Evolutionary conservation across 2,113 vertebrate species (phyloP).

Genomic region (Conger conger): DNA sequence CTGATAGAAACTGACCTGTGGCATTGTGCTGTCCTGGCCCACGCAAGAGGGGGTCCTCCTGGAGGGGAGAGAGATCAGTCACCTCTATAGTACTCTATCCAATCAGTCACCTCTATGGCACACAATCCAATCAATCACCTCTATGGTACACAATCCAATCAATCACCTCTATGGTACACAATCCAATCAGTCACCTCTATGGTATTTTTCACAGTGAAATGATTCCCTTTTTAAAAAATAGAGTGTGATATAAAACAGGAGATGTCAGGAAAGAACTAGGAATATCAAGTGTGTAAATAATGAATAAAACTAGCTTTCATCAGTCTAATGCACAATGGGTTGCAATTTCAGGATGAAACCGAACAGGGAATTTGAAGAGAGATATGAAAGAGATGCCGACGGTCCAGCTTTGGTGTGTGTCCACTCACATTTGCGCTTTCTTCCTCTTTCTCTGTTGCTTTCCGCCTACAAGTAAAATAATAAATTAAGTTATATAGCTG

Average conservation of each 20-base stretch:
- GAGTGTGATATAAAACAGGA: not conserved
- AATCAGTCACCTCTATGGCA: not conserved
- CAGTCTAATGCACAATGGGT: not conserved
- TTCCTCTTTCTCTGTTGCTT: constrained; percentile 90
- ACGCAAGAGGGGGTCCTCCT: constrained; percentile 89
- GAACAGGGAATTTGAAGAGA: not conserved
- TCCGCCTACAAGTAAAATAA: constrained; percentile 77
- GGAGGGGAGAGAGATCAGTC: constrained; percentile 31
- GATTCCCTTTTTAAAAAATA: not conserved
- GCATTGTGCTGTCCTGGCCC: constrained; percentile 83
- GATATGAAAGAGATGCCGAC: not conserved
- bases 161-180: not conserved
- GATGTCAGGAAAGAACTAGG: not conserved
- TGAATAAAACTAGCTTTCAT: not conserved
- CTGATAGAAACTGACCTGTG: constrained; percentile 68
- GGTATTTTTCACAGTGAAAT: not conserved
- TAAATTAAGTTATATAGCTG: not conserved
- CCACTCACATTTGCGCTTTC: constrained; percentile 90
- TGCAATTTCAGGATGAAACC: not conserved
- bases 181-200: not conserved
- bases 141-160: not conserved
- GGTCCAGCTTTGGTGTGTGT: not conserved
- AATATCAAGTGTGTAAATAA: not conserved
- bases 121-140: not conserved
- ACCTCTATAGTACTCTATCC: no score